Conservation (phyloP, 1,140 invertebrate genomes). For the Euwallacea similis region DNA sequence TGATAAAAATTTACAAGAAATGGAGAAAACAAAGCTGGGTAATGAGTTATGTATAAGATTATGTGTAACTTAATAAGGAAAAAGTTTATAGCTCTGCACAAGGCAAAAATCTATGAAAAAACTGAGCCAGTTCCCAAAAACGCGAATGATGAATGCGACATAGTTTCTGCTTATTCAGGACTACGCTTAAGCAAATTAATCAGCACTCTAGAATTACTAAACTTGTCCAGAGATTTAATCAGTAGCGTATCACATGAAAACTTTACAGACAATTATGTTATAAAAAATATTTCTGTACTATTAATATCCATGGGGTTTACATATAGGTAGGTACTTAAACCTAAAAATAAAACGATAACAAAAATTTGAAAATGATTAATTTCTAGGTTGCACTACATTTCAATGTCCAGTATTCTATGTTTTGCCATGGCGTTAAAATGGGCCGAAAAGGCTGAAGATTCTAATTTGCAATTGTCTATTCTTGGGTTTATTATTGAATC, state of each 20-base stretch:
- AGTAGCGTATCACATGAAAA: background rate
- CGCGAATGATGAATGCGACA: constrained; percentile 39
- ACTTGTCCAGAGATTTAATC: constrained; percentile 20
- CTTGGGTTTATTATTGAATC: constrained; percentile 33
- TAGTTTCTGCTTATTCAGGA: constrained; percentile 36
- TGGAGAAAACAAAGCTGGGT: constrained; percentile 19
- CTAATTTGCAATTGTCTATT: constrained; percentile 12
- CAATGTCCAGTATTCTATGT: constrained; percentile 16
- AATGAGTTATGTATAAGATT: background rate
- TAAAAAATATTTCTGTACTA: constrained; percentile 5
- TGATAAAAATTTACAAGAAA: constrained; percentile 24
- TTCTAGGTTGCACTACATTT: constrained; percentile 27
- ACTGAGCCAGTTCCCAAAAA: constrained; percentile 27
- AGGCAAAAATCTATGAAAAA: background rate
- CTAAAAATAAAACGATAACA: too few species aligned
- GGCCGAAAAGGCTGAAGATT: constrained; percentile 8
- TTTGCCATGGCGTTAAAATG: constrained; percentile 27
- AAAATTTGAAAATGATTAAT: background rate
- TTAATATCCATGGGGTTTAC: constrained; percentile 6
- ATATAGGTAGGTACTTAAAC: constrained; percentile 7
- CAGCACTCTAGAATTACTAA: constrained; percentile 17
- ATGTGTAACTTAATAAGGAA: background rate
- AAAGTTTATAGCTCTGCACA: background rate
- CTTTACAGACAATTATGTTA: background rate
- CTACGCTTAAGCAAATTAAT: constrained; percentile 27